Conservation (phyloP, 2,888 invertebrate species). For the Lampropteryx suffumata region DNA sequence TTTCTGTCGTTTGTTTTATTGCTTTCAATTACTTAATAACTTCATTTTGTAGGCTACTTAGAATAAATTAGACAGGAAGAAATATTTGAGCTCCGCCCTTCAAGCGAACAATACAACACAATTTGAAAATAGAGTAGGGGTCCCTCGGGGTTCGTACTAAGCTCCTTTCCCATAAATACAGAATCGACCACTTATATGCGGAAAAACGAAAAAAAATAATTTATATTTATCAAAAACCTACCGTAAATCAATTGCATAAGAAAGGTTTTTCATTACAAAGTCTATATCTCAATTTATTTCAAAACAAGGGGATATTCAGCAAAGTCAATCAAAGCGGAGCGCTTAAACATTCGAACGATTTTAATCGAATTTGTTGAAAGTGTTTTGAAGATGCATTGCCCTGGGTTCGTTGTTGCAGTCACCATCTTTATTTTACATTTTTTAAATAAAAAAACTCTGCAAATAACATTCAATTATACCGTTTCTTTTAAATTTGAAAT, state of each 20-base stretch:
- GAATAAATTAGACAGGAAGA: conserved; percentile 53
- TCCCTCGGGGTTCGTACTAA: conserved; percentile 58
- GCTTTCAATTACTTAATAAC: conserved; percentile 65
- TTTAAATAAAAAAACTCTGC: too few species aligned
- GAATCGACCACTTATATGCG: conserved; percentile 62
- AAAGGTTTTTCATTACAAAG: conserved; percentile 30
- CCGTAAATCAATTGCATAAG: conserved; percentile 38
- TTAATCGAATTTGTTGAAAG: conserved; percentile 38
- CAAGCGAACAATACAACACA: conserved; percentile 52
- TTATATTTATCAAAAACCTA: conserved; percentile 32
- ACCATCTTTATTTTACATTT: not conserved
- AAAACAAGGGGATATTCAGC: conserved; percentile 56
- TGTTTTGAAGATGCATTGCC: conserved; percentile 17
- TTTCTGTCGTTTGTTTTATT: conserved; percentile 62
- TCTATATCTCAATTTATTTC: conserved; percentile 38
- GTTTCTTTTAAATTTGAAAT: too few species aligned
- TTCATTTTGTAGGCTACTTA: conserved; percentile 54
- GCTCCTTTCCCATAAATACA: conserved; percentile 65
- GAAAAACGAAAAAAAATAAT: conserved; percentile 48
- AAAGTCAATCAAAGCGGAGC: conserved; percentile 52
- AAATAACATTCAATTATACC: too few species aligned
- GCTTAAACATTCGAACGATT: conserved; percentile 41
- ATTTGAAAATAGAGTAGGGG: conserved; percentile 64
- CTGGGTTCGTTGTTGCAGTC: not conserved
- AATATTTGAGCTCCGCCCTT: conserved; percentile 54